Evolutionary conservation across 2,113 vertebrate genomes (phyloP).

Genomic region (Gnathonemus longibarbis): DNA sequence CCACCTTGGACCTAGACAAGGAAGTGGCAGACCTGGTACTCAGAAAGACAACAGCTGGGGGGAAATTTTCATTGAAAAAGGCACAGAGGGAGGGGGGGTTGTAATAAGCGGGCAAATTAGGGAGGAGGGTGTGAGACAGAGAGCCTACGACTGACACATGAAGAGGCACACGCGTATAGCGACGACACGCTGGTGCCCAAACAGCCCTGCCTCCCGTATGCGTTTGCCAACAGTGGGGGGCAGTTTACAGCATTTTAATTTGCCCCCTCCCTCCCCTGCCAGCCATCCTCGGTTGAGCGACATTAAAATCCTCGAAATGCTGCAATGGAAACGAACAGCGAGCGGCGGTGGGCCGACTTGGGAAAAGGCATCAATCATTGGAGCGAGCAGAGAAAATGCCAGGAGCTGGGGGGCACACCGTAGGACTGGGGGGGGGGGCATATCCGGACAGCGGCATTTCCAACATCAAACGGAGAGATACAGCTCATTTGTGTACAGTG

Average conservation of each 20-base stretch:
- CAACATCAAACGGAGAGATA: constrained; percentile 28
- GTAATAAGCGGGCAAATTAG: neutral
- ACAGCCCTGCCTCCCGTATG: constrained; percentile 14
- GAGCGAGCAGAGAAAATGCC: neutral
- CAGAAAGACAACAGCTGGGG: neutral
- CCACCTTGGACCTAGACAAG: neutral
- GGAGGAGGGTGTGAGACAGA: neutral
- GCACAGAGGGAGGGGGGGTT: neutral
- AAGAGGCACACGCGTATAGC: constrained; percentile 12
- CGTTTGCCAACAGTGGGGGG: constrained; percentile 36
- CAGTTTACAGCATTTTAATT: constrained; percentile 34
- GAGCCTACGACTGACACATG: neutral
- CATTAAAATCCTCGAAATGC: neutral
- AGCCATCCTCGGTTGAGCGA: constrained; percentile 2
- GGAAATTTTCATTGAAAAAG: neutral
- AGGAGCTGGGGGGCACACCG: constrained; percentile 12
- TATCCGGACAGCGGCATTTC: constrained; percentile 26
- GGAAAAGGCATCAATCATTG: neutral
- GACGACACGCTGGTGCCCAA: constrained; percentile 31
- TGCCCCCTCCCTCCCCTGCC: neutral
- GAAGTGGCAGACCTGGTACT: neutral
- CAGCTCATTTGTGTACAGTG: constrained; percentile 47
- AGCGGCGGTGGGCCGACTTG: neutral
- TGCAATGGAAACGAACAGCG: neutral
- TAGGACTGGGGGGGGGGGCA: neutral